Evolutionary conservation across 2,113 vertebrate species (phyloP), one percentile per base, ranked within the genome.

Genomic region (Cyprinus carpio): DNA sequence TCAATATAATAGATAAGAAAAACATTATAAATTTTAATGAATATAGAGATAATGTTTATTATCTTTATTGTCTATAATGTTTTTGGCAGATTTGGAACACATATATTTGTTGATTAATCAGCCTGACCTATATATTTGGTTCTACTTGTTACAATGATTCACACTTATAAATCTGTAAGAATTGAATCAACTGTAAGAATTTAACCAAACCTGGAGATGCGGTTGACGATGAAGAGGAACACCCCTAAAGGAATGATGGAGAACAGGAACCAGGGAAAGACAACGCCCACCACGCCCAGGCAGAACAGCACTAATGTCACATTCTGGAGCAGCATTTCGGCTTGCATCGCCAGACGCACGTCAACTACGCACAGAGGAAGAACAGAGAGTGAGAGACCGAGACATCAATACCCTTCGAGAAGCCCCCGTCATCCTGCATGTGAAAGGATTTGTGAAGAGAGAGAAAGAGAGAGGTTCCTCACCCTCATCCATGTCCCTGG

Each of bases 401-500:
- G 40, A 82, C 81, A 72, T 82, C 43, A 85, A 67, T 34, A 29
- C 18, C 8, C 4, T 12, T 37, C 46, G 13, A 84, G 49, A 62
- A 2, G 3, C 51, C 81, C 18, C 4, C 43, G 25, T 74, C 78
- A 82, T 37, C 49, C 43, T 29, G 23, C 16, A 65, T 72, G 18
- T 49, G 29, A 85, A 64, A 78, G 27, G 25, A 71, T 60, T 56
- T 56, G 8, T 34, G 77, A 54, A 29, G 34, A 34, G 12, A 40
- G 64, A 85, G 18, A 51, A 85, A 23, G 89, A 23, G 89, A 87
- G 65, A 27, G 40, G 80, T 49, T 69, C 56, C 94, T 94, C 88
- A 96, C 95, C 95, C 90, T 96, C 94, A 69, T 96, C 95, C 93
- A 96, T 94, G 93, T 96, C 95, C 87, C 91, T 92, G 90, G 95